Percentiles rank a stretch among this genome's conserved stretches.
phyloP scores from a whole-genome alignment of 2,797 vertebrate genomes.

The Cossypha polioptera region DNA sequence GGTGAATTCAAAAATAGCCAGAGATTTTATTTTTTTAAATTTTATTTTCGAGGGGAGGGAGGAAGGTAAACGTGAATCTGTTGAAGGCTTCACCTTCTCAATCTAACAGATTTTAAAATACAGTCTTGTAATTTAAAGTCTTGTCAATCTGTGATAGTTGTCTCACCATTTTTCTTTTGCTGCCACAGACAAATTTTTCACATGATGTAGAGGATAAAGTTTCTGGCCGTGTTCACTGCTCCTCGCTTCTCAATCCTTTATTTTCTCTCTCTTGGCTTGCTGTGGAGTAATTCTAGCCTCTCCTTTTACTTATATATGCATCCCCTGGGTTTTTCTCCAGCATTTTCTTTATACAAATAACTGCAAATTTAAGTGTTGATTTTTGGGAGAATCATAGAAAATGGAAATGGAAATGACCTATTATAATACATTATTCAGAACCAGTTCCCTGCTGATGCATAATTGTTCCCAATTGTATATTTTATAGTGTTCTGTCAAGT shows the following conservation, averaged over 20 bases:
- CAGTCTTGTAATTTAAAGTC: not conserved
- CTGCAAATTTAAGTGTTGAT: conserved; percentile 64
- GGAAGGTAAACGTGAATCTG: not conserved
- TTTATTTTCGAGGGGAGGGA: not conserved
- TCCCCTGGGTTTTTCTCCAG: conserved; percentile 49
- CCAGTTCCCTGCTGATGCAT: conserved; percentile 49
- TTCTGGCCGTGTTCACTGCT: not conserved
- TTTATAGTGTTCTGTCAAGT: conserved; percentile 54
- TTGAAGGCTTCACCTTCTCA: not conserved
- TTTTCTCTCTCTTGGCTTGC: conserved; percentile 35
- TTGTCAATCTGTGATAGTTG: not conserved
- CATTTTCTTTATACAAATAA: conserved; percentile 62
- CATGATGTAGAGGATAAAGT: not conserved
- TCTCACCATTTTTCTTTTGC: conserved; percentile 7
- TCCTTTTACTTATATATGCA: conserved; percentile 43
- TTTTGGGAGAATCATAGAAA: conserved; percentile 59
- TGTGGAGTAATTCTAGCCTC: conserved; percentile 43
- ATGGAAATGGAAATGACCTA: conserved; percentile 65
- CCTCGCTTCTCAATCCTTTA: not conserved
- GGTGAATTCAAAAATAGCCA: not conserved
- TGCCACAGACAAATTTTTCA: conserved; percentile 22
- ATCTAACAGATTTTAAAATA: not conserved
- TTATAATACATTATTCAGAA: conserved; percentile 64
- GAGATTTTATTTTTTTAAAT: no score
- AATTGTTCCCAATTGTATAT: conserved; percentile 64